Base-by-base conservation (phyloP, 2,113 vertebrate species). In the Dromiciops gliroides region DNA sequence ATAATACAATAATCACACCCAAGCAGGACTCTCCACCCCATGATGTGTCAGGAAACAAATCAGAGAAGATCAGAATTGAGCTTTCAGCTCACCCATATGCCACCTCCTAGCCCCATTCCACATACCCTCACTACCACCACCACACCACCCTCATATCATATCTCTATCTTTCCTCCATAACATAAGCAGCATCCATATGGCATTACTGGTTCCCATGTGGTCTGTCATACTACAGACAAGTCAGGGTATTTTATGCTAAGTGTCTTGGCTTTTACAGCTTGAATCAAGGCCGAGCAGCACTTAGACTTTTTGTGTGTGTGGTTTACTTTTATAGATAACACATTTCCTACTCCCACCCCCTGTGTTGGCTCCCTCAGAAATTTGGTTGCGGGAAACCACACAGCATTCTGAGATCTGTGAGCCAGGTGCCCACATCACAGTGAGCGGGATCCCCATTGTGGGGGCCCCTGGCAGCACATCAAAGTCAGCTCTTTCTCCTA, bases 381-480 rank as follows among this genome's bases (percentile, higher is more conserved):
- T 95, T 97, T 93, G 96, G 97, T 98, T 97, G 97, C 92, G 91
- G 91, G 53, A 98, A 98, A 98, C 98, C 98, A 98, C 98, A 98
- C 52, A 97, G 97, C 98, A 97, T 98, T 97, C 96, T 98, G 97
- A 97, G 98, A 98, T 97, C 75, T 92, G 97, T 98, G 97, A 96
- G 92, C 96, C 98, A 98, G 96, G 97, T 98, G 96, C 96, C 98
- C 98, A 98, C 98, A 98, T 98, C 97, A 98, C 96, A 98, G 98
- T 50, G 89, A 95, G 89, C 94, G 94, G 93, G 97, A 98, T 98
- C 97, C 93, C 97, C 97, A 97, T 94, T 95, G 96, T 97, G 95
- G 98, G 97, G 97, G 98, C 97, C 98, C 97, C 95, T 98, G 98
- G 98, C 97, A 96, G 93, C n/a, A 97, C 96, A 97, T 98, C 97